Conservation (phyloP, 2,888 invertebrate genomes). For the Andrena hattorfiana region DNA sequence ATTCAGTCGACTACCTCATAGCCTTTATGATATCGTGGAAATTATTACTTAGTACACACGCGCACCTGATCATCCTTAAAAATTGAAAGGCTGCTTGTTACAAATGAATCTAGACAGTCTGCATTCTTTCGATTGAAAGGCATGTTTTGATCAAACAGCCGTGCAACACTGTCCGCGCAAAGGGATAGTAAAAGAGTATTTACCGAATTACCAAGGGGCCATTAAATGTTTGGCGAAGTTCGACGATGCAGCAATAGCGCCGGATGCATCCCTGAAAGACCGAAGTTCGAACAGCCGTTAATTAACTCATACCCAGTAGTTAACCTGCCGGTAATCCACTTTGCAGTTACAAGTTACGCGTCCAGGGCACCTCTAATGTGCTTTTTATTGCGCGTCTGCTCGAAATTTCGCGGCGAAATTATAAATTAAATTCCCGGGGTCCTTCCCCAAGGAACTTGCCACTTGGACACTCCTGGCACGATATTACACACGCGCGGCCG, state of each 20-base stretch:
- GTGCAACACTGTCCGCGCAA: not conserved
- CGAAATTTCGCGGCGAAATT: conserved; percentile 72
- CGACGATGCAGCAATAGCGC: conserved; percentile 49
- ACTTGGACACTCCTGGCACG: conserved; percentile 59
- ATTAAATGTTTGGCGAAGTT: conserved; percentile 61
- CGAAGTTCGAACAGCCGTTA: conserved; percentile 73
- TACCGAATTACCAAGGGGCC: conserved; percentile 44
- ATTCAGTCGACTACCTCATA: too few relatives aligned
- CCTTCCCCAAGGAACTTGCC: conserved; percentile 54
- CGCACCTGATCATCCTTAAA: too few relatives aligned
- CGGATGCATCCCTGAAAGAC: conserved; percentile 56
- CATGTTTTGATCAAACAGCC: not conserved
- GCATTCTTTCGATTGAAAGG: too few relatives aligned
- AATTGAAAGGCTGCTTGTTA: too few relatives aligned
- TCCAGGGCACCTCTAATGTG: conserved; percentile 69
- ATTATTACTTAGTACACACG: not conserved
- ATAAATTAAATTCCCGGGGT: conserved; percentile 70
- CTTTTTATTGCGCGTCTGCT: conserved; percentile 74
- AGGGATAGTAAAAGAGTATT: conserved; percentile 52
- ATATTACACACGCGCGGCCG: conserved; percentile 50
- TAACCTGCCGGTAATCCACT: conserved; percentile 67
- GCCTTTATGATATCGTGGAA: not conserved
- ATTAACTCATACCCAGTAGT: conserved; percentile 66
- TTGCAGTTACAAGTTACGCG: conserved; percentile 64
- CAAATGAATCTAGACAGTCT: too few relatives aligned